Evolutionary conservation across 2,113 vertebrate genomes (phyloP).

Genomic region (Oryzias woworae): DNA sequence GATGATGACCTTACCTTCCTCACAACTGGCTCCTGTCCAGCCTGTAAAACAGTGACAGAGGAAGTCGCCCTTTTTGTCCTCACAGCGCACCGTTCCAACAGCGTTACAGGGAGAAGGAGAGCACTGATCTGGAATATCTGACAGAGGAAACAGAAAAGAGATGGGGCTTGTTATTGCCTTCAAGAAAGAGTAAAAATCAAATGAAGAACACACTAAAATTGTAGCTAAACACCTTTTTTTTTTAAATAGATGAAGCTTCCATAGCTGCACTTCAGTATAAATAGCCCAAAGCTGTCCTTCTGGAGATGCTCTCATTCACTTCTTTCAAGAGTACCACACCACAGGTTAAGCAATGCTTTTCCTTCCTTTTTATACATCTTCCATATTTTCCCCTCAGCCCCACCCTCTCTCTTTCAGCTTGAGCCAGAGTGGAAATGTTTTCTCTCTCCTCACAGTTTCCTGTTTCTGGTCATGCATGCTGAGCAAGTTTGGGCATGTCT

Average conservation of each 20-base stretch:
- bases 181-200: not conserved
- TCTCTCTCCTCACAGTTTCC: conserved; percentile 39
- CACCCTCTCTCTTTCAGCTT: not conserved
- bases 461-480: conserved; percentile 32
- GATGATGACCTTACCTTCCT: conserved; percentile 78
- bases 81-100: conserved; percentile 81
- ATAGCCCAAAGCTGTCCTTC: conserved; percentile 49
- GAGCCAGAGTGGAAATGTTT: conserved; percentile 23
- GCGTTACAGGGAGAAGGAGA: conserved; percentile 86
- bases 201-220: no score
- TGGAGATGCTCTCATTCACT: conserved; percentile 31
- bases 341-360: not conserved
- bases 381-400: conserved; percentile 9
- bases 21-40: conserved; percentile 86
- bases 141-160: conserved; percentile 18
- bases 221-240: no score
- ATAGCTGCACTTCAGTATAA: conserved; percentile 58
- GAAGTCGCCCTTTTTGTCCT: conserved; percentile 91
- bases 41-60: conserved; percentile 88
- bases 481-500: conserved; percentile 60
- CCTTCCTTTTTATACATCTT: conserved; percentile 6
- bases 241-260: conserved; percentile 38
- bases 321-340: conserved; percentile 22
- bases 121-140: conserved; percentile 96
- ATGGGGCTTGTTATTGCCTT: conserved; percentile 11